phyloP scores from a whole-genome alignment of 2,888 invertebrate genomes.

The Lamellibrachia satsuma region DNA sequence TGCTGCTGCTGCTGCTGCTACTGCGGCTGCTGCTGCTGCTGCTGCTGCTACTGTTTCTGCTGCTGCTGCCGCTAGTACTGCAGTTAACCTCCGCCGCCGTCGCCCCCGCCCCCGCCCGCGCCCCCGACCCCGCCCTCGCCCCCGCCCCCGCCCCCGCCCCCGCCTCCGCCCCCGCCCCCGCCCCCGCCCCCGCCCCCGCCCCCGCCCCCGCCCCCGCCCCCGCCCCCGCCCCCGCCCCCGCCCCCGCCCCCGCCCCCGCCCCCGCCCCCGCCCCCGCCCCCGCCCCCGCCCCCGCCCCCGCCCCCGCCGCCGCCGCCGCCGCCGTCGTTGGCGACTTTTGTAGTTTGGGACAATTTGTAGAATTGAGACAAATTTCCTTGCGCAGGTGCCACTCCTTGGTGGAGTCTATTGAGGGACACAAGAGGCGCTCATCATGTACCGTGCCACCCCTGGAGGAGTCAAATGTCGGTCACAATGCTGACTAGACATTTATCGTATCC shows the following conservation, averaged over 20 bases:
- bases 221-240: not conserved
- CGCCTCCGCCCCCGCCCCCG: constrained; percentile 5
- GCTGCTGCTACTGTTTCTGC: no score
- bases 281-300: constrained; percentile 1
- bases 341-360: no score
- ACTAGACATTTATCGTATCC: not conserved
- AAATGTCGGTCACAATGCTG: not conserved
- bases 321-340: not conserved
- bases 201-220: constrained; percentile 18
- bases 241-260: constrained; percentile 23
- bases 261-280: constrained; percentile 22
- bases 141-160: not conserved
- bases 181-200: constrained; percentile 14
- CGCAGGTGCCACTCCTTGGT: not conserved
- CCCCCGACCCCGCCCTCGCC: constrained; percentile 21
- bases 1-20: no score
- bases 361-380: not conserved
- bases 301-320: constrained; percentile 19
- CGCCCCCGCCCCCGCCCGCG: not conserved
- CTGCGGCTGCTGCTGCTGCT: no score
- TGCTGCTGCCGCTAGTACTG: no score
- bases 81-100: no score
- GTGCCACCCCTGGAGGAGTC: not conserved
- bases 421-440: not conserved
- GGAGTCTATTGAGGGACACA: not conserved